These are phyloP conservation scores for Leuciscus waleckii DNA, from an alignment of 2,797 vertebrate genomes.

Conservation along the genomic window DNA sequence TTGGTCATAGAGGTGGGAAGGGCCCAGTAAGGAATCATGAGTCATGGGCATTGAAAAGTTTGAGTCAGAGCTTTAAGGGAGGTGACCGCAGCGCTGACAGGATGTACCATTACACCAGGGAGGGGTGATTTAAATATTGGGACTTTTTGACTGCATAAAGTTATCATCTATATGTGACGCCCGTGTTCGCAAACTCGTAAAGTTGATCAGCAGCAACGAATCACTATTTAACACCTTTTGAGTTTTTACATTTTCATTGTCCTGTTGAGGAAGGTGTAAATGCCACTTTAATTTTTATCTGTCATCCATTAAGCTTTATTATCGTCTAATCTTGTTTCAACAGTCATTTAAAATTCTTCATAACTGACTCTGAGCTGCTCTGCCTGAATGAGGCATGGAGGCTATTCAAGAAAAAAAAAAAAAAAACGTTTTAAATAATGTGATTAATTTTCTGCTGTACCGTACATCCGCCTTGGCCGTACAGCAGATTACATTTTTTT, in stretches of 20 bases:
- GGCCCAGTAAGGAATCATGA: slow-evolving; percentile 67
- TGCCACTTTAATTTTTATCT: neutral
- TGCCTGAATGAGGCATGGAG: neutral
- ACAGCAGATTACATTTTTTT: no score
- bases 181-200: neutral
- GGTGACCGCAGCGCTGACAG: slow-evolving; percentile 60
- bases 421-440: no score
- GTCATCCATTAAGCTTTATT: neutral
- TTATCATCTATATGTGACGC: neutral
- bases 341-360: neutral
- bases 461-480: no score
- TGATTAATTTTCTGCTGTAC: no score
- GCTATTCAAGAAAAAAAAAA: neutral
- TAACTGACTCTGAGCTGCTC: neutral
- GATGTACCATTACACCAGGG: slow-evolving; percentile 56
- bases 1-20: slow-evolving; percentile 41
- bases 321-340: neutral
- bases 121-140: slow-evolving; percentile 6
- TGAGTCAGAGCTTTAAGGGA: slow-evolving; percentile 71
- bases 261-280: neutral
- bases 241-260: neutral
- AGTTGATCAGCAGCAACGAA: neutral
- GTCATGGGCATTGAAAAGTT: slow-evolving; percentile 66
- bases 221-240: neutral
- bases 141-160: neutral